Evolutionary conservation across 1,140 invertebrate genomes (phyloP).

Genomic region (Pseudobourletiella spinata): DNA sequence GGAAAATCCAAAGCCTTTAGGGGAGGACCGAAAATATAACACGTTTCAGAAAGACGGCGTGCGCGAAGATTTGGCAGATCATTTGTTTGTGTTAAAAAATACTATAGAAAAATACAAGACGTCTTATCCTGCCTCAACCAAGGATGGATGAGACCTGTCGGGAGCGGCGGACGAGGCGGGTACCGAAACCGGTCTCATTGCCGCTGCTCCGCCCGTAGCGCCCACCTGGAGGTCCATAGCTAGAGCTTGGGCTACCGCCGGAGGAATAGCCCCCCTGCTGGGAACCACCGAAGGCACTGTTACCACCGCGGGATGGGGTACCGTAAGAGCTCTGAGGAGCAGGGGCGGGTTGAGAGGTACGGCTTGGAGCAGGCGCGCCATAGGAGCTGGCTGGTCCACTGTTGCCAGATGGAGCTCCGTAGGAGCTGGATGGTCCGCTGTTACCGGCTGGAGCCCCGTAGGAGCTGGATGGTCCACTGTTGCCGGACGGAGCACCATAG

Average conservation of each 20-base stretch:
- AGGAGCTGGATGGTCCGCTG: neutral
- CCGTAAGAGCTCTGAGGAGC: neutral
- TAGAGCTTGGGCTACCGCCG: neutral
- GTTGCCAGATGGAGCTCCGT: neutral
- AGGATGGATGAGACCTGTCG: constrained; percentile 1
- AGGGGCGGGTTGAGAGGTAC: no score
- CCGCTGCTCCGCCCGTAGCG: neutral
- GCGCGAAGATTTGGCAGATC: no score
- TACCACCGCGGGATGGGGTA: neutral
- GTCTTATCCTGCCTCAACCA: constrained; percentile 2
- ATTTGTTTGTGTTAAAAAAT: no score
- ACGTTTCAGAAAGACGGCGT: no score
- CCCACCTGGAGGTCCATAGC: neutral
- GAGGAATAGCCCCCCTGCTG: neutral
- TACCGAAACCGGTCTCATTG: neutral
- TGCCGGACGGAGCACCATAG: neutral
- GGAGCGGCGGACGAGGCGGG: neutral
- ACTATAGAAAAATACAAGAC: no score
- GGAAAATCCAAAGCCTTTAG: no score
- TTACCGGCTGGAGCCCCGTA: neutral
- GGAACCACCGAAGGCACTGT: neutral
- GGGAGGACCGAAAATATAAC: no score
- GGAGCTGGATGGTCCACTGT: neutral
- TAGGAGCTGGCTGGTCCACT: neutral
- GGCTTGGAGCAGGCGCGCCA: neutral